Conservation (phyloP, 2,113 vertebrate genomes). For the Cyphomyrus plagiostoma region DNA sequence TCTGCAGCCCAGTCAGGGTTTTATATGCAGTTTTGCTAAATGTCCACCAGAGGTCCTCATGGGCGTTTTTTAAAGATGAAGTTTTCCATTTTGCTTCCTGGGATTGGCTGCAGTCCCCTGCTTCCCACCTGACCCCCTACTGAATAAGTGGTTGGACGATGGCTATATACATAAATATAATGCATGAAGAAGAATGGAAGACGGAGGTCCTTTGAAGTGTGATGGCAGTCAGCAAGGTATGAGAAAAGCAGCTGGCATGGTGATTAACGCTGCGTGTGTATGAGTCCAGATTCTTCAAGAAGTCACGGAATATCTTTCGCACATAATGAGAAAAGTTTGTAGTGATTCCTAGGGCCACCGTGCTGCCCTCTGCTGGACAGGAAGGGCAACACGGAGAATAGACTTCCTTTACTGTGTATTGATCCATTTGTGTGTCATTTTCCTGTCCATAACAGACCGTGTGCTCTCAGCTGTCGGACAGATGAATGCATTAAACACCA, state of each 20-base stretch:
- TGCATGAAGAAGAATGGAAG: background rate
- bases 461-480: background rate
- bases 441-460: background rate
- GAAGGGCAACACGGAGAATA: background rate
- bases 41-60: conserved; percentile 24
- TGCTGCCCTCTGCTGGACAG: background rate
- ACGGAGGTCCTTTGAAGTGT: background rate
- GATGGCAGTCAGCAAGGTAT: background rate
- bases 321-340: background rate
- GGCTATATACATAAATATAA: background rate
- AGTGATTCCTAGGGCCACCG: background rate
- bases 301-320: background rate
- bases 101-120: background rate
- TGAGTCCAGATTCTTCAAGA: background rate
- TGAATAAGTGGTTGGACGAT: background rate
- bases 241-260: background rate
- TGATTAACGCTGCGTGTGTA: background rate
- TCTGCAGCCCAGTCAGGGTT: background rate
- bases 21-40: background rate
- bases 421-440: background rate
- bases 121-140: background rate
- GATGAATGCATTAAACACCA: background rate
- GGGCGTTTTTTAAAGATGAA: background rate
- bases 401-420: background rate
- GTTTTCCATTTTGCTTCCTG: background rate